Evolutionary conservation across 2,888 invertebrate species (phyloP).

Genomic region (Ceramica pisi): DNA sequence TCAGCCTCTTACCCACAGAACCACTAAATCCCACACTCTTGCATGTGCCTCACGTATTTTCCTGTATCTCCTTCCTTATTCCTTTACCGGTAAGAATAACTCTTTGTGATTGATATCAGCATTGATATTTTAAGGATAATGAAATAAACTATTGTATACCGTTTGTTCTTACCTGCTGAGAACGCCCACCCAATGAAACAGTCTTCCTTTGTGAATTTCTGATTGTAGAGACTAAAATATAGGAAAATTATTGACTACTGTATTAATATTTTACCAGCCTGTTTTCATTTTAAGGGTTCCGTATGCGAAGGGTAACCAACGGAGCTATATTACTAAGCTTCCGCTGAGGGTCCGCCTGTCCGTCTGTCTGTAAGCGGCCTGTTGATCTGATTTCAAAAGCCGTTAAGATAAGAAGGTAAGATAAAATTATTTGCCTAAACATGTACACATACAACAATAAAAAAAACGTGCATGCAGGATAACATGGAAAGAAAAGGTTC

Average conservation of each 20-base stretch:
- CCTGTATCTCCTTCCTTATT: slow-evolving; percentile 52
- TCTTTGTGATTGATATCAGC: slow-evolving; percentile 58
- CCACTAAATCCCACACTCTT: neutral
- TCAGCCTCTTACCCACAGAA: neutral
- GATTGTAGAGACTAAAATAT: neutral
- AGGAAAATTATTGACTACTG: neutral
- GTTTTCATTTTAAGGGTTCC: neutral
- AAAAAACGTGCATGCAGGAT: too few species aligned
- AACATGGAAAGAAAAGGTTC: too few species aligned
- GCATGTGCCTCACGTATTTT: slow-evolving; percentile 51
- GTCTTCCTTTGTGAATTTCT: slow-evolving; percentile 18
- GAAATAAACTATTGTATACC: slow-evolving; percentile 21
- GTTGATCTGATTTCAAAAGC: too few species aligned
- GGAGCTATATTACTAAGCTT: too few species aligned
- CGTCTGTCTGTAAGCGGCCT: too few species aligned
- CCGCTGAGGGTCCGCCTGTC: too few species aligned
- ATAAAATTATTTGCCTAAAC: too few species aligned
- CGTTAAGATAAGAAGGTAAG: too few species aligned
- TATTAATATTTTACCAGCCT: neutral
- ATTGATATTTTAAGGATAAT: slow-evolving; percentile 54
- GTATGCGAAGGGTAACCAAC: too few species aligned
- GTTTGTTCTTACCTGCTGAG: slow-evolving; percentile 20
- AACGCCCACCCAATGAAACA: neutral
- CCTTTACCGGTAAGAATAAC: slow-evolving; percentile 42
- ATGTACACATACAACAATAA: too few species aligned